Evolutionary conservation across 1,140 invertebrate genomes (phyloP), one percentile per base, ranked within the genome.

Genomic region (Andricus grossulariae): DNA sequence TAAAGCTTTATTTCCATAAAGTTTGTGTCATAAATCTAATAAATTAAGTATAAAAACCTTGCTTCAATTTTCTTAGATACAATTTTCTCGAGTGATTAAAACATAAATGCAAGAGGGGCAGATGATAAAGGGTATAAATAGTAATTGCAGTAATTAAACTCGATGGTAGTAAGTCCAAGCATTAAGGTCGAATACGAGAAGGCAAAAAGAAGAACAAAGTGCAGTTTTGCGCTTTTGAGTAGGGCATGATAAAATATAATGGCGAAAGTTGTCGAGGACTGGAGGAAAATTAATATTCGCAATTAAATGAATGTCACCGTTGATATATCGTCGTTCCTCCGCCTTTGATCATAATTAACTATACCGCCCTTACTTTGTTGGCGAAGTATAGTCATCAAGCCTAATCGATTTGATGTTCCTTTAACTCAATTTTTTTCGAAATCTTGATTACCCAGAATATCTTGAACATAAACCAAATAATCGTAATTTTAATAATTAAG

Each of bases 301-400:
- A 45, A 66, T 66, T 66, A 66, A 66, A 66, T 66, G 15, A 66
- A 66, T 66, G 60, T 32, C 60, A 25, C 7, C 25, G 60, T 32
- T 66, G 60, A 66, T 66, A 66, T 39, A 66, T 66, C 32, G 60
- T 66, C 60, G 10, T 66, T 19, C 16, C 32, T 66, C 60, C 60
- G 60, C 60, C 60, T 66, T 66, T 66, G 60, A 66, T 66, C 15
- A 66, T 66, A 66, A 66, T 66, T 45, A 66, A 66, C 32, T 66
- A 66, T 66, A 45, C 12, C 25, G 25, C 25, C 21, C 21, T 18
- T 55, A 55, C 60, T 39, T 66, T 66, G 60, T 66, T 39, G 60
- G 60, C 39, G 45, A 66, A 66, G 60, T 66, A 32, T 32, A 32
- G 25, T 32, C 21, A 66, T 66, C 60, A 66, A 39, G 25, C 25